Conservation (phyloP, 2,888 invertebrate species). For the Diarsia rubi region DNA sequence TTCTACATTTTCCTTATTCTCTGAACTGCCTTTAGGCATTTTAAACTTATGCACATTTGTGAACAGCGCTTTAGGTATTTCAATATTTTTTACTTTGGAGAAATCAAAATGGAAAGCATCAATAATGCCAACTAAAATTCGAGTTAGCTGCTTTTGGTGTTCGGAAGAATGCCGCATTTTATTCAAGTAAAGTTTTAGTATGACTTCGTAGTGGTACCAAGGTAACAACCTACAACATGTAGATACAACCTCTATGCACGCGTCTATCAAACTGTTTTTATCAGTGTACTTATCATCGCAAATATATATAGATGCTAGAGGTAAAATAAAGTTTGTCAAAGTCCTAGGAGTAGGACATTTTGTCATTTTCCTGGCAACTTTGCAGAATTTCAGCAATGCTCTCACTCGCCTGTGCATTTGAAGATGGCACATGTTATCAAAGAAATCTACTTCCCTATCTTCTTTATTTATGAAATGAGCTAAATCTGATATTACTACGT, state of each 20-base stretch:
- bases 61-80: slow-evolving; percentile 81
- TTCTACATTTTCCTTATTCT: slow-evolving; percentile 65
- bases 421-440: slow-evolving; percentile 97
- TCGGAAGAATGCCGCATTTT: slow-evolving; percentile 93
- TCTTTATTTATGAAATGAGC: slow-evolving; percentile 92
- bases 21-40: slow-evolving; percentile 64
- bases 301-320: slow-evolving; percentile 95
- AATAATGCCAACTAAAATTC: slow-evolving; percentile 94
- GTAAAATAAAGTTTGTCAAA: slow-evolving; percentile 96
- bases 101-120: slow-evolving; percentile 98
- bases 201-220: slow-evolving; percentile 97
- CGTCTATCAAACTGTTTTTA: slow-evolving; percentile 95
- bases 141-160: slow-evolving; percentile 96
- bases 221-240: slow-evolving; percentile 94
- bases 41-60: slow-evolving; percentile 72
- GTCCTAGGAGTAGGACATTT: slow-evolving; percentile 93
- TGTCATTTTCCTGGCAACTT: slow-evolving; percentile 91
- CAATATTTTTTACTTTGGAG: slow-evolving; percentile 89
- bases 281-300: slow-evolving; percentile 94
- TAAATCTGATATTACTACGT: slow-evolving; percentile 94
- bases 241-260: slow-evolving; percentile 95
- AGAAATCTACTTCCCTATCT: slow-evolving; percentile 98
- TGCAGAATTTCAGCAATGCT: slow-evolving; percentile 94
- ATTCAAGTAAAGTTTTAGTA: slow-evolving; percentile 95
- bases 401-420: slow-evolving; percentile 96